Evolutionary conservation across 2,797 vertebrate species (phyloP).

Genomic region (Cynopterus sphinx): DNA sequence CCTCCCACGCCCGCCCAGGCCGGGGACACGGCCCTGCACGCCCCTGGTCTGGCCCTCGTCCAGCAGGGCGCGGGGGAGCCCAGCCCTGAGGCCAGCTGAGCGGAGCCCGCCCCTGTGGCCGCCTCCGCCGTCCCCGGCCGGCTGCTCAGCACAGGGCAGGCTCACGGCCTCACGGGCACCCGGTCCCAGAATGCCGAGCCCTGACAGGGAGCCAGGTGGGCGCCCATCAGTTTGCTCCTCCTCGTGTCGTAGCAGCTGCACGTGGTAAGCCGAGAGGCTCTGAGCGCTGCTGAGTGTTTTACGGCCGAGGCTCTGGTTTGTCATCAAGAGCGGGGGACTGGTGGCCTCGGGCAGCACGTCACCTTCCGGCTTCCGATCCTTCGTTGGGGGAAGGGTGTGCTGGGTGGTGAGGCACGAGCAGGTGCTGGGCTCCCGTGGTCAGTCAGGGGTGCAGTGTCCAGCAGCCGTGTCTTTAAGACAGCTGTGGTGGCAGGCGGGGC

Average conservation of each 20-base stretch:
- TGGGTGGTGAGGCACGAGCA: fast-evolving
- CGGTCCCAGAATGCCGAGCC: background rate
- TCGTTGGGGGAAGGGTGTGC: background rate
- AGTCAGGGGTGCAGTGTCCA: background rate
- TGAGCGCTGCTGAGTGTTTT: background rate
- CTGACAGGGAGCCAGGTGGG: background rate
- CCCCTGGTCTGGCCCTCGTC: background rate
- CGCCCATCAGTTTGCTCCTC: fast-evolving
- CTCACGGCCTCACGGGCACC: too few species aligned
- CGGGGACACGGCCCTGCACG: background rate
- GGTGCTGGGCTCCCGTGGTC: background rate
- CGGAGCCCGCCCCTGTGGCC: background rate
- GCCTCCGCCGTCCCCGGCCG: background rate
- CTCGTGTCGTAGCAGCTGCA: background rate
- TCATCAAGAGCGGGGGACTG: background rate
- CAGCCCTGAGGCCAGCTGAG: fast-evolving
- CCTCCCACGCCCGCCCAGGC: background rate
- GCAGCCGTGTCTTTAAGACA: background rate
- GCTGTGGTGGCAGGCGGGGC: background rate
- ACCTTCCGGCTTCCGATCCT: background rate
- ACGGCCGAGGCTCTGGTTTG: background rate
- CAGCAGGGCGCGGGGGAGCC: fast-evolving
- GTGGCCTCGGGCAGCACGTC: background rate
- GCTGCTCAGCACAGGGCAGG: background rate
- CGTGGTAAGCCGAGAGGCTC: fast-evolving